Base-by-base conservation (phyloP, 1,140 invertebrate species). In the Drosophila grimshawi region DNA sequence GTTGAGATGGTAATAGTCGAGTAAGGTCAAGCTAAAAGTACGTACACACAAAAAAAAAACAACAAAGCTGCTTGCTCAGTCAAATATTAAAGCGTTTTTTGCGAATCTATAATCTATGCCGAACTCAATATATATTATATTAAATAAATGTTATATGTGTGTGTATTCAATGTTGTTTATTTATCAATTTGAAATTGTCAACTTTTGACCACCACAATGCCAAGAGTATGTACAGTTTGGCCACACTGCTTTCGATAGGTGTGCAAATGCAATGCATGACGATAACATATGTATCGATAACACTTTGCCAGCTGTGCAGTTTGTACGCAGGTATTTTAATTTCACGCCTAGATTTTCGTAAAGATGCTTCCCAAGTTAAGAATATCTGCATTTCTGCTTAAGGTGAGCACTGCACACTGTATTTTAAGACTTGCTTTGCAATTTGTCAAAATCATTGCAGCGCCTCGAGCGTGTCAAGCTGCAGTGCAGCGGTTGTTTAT, bases 401-500 rank as follows among this genome's bases (percentile, higher is more conserved):
- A 93, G 88, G 93, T 93, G 82, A 92, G 81, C 2, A 10, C 7
- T n/a, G n/a, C 52, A 45, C 6, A 52, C 29, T 43, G 4, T 32
- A 2, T 5, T 3, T 37, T 3, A 48, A 29, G 7, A 2, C 11
- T n/a, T 4, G 4, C 27, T 49, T 45, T 33, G 57, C 51, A 52
- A 4, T 35, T 8, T 45, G 4, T 6, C 19, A 19, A 19, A 19
- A 27, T 5, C 5, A 5, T 35, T 68, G 11, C 74, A 95, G 95
- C 94, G 94, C 80, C 80, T 95, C 43, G 92, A 93, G 75, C 93
- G 93, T 52, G 79, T 94, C 56, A 94, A 94, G 76, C 91, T 94
- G 67, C 93, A 94, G 59, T 94, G 92, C 76, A 94, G 93, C 90
- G 96, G 96, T 69, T 95, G 95, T 88, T 92, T 97, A 48, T 96